Conservation (phyloP, 2,797 vertebrate species). For the Dicrostonyx torquatus region DNA sequence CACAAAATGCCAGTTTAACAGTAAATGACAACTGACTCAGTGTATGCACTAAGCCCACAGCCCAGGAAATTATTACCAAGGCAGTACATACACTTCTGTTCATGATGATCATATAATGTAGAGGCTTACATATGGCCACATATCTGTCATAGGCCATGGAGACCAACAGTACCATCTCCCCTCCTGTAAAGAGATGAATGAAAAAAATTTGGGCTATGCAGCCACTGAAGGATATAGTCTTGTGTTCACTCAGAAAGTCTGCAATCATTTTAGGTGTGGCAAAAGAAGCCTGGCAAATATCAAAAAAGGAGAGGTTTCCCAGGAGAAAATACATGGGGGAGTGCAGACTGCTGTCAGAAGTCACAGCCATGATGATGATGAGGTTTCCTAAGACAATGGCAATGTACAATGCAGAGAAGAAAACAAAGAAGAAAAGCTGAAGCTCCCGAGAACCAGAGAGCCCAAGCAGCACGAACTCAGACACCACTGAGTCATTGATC, state of each 20-base stretch:
- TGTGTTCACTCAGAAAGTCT: slow-evolving; percentile 68
- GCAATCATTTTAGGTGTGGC: slow-evolving; percentile 73
- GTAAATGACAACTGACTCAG: slow-evolving; percentile 75
- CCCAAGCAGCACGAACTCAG: slow-evolving; percentile 78
- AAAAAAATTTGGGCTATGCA: slow-evolving; percentile 80
- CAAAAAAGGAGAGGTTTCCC: slow-evolving; percentile 76
- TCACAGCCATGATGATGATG: slow-evolving; percentile 66
- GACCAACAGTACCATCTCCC: slow-evolving; percentile 76
- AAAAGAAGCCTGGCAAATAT: slow-evolving; percentile 76
- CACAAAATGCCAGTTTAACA: slow-evolving; percentile 74
- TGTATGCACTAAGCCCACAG: slow-evolving; percentile 72
- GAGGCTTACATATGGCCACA: slow-evolving; percentile 71
- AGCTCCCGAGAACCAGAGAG: slow-evolving; percentile 66
- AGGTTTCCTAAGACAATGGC: slow-evolving; percentile 73
- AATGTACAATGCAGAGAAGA: slow-evolving; percentile 69
- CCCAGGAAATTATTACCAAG: slow-evolving; percentile 69
- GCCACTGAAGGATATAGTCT: slow-evolving; percentile 75
- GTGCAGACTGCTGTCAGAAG: slow-evolving; percentile 20
- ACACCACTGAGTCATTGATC: slow-evolving; percentile 69
- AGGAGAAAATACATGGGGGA: slow-evolving; percentile 77
- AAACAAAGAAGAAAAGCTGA: slow-evolving; percentile 64
- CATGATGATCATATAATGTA: slow-evolving; percentile 70
- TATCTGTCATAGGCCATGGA: slow-evolving; percentile 78
- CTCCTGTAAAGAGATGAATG: slow-evolving; percentile 78
- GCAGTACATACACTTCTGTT: slow-evolving; percentile 1